A percentile compares a stretch with the other conserved stretches of the same genome.
Evolutionary conservation across 2,113 vertebrate genomes (phyloP).

Genomic region (Engystomops pustulosus): DNA sequence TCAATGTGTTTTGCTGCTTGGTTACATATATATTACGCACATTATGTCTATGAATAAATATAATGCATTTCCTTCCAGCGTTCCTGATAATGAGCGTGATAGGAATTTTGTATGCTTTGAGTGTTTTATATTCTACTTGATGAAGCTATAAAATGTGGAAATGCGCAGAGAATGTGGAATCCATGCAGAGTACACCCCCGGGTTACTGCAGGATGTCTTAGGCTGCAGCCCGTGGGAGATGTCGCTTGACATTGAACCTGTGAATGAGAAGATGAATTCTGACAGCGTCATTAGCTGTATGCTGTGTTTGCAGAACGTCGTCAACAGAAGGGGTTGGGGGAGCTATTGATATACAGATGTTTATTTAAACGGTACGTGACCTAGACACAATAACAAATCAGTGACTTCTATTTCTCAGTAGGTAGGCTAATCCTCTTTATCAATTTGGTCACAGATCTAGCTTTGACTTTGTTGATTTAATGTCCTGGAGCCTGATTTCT

Average conservation of each 20-base stretch:
- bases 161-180: not conserved
- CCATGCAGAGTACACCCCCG: slow-evolving; percentile 9
- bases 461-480: slow-evolving; percentile 18
- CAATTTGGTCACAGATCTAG: not conserved
- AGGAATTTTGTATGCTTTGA: not conserved
- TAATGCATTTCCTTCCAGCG: not conserved
- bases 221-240: slow-evolving; percentile 25
- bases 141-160: slow-evolving; percentile 5
- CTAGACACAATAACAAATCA: slow-evolving; percentile 63
- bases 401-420: not conserved
- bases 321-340: slow-evolving; percentile 65
- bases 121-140: not conserved
- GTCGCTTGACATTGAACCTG: slow-evolving; percentile 41
- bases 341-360: slow-evolving; percentile 77
- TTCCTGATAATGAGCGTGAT: not conserved
- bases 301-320: slow-evolving; percentile 66
- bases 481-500: not conserved
- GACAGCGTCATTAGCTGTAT: slow-evolving; percentile 85
- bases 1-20: not conserved
- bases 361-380: slow-evolving; percentile 74
- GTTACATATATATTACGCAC: not conserved
- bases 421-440: not conserved
- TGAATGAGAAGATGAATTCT: slow-evolving; percentile 75
- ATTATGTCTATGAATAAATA: not conserved
- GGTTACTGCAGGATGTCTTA: slow-evolving; percentile 11